Base-by-base conservation (phyloP, 2,888 invertebrate species). In the Elgonia sp. region DNA sequence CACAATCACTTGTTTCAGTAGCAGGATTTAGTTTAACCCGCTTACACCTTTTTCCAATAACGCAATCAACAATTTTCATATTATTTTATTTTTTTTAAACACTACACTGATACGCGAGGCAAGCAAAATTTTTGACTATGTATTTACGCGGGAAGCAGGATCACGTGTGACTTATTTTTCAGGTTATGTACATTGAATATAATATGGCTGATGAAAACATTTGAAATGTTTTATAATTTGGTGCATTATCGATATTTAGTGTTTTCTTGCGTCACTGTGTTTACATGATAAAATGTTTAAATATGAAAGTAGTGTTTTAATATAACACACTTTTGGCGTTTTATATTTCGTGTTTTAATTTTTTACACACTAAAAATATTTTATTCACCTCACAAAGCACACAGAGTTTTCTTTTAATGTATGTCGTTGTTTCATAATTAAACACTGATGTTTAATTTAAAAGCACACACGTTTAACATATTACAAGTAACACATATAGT, bases 11-110 rank as follows among this genome's bases (percentile, higher is more conserved):
- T 42, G 7, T 42, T 42, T 42, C 42, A 42, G 42, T 21, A 37
- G 57, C 20, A 55, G 79, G 29, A 84, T 84, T 84, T 12, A 42
- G 12, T n/a, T 42, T 42, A 42, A 42, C 42, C 7, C 42, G 42
- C 12, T 63, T 84, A 60, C 57, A 46, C 65, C 72, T 72, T 80
- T 55, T 20, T 69, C 46, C 42, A 42, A 12, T 42, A 12, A 42
- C 12, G 42, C 42, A 42, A 42, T 42, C 42, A 12, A 42, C 12
- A 12, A 42, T 42, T 12, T 42, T 42, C 42, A 42, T 42, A 42
- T 9, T 42, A 42, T 42, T 12, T 9, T 12, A 42, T n/a, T n/a
- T n/a, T n/a, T n/a, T n/a, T n/a, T 29, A 29, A 29, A 29, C 5
- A 29, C 29, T 29, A 5, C 29, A 29, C 29, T 29, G 29, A 29